These are phyloP conservation scores for Anadara kagoshimensis DNA, from an alignment of 1,140 invertebrate genomes.

Conservation along the genomic window DNA sequence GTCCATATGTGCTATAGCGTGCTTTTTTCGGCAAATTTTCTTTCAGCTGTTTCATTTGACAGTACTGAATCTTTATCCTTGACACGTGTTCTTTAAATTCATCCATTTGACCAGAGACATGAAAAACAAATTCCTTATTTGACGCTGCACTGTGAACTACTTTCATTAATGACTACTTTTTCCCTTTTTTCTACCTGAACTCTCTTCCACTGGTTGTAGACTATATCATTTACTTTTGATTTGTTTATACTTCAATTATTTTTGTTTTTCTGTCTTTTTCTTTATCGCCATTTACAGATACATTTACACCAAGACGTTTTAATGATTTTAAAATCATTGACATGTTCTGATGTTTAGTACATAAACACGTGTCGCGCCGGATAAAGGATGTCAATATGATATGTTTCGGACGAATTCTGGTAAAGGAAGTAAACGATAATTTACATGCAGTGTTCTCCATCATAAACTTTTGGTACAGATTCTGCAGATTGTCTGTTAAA, in stretches of 20 bases:
- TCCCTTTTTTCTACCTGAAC: neutral
- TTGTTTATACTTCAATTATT: neutral
- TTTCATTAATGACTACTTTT: neutral
- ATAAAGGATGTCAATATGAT: slow-evolving; percentile 2
- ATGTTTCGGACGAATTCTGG: neutral
- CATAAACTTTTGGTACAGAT: slow-evolving; percentile 16
- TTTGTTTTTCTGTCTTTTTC: neutral
- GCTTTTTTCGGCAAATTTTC: slow-evolving; percentile 30
- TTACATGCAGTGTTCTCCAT: slow-evolving; percentile 3
- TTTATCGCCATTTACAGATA: neutral
- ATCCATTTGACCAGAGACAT: neutral
- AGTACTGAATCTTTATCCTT: slow-evolving; percentile 35
- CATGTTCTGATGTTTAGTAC: slow-evolving; percentile 19
- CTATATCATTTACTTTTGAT: neutral
- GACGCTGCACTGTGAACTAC: neutral
- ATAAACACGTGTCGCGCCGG: slow-evolving; percentile 1
- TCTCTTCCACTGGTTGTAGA: no score
- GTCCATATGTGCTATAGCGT: slow-evolving; percentile 43
- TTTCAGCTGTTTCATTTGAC: slow-evolving; percentile 36
- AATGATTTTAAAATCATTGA: slow-evolving; percentile 1
- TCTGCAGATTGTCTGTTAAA: slow-evolving; percentile 23
- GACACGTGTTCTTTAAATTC: slow-evolving; percentile 33
- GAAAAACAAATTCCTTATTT: neutral
- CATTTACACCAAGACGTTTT: neutral
- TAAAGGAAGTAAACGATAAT: slow-evolving; percentile 10